Base-by-base conservation (phyloP, 2,113 vertebrate genomes). In the Chionis minor region DNA sequence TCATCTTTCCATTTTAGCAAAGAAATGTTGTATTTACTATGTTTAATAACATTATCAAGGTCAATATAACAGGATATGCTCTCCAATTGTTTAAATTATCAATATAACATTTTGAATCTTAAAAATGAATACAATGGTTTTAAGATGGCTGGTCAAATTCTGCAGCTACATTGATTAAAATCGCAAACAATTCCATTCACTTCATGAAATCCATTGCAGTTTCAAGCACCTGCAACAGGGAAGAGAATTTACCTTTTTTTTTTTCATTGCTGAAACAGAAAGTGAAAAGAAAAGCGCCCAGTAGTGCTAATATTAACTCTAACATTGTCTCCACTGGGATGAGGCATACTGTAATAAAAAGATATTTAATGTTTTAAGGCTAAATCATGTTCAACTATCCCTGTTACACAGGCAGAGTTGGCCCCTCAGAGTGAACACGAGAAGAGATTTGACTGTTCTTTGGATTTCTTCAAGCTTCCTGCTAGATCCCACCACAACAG, bases 21-120 rank as follows among this genome's bases (percentile, higher is more conserved):
- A 83, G 12, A 79, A 94, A 63, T 70, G 33, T 55, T 81, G 70
- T 55, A 92, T 97, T 95, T 94, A 79, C 62, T 67, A 73, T 13
- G 52, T 65, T 89, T 89, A 80, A 52, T 62, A 72, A 88, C 62
- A 77, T 87, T 91, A 84, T 74, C 56, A 67, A 90, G 62, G 91
- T 84, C 81, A 88, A 67, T 44, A n/a, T 27, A 83, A 77, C 20
- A 70, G 28, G 20, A 82, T 42, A 75, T 82, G 75, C 40, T 58
- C 40, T 71, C 51, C n/a, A 85, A 49, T 14, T 58, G 40, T 86
- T 85, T 58, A 58, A 70, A 91, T 78, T 63, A 59, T 33, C 62
- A 85, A 56, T 71, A 30, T 26, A 75, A 69, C 12, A 30, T 52
- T 86, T 82, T 73, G n/a, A 77, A 80, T 51, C 26, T 70, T 80